Base-by-base conservation (phyloP, 2,888 invertebrate genomes). In the Macaria notata region DNA sequence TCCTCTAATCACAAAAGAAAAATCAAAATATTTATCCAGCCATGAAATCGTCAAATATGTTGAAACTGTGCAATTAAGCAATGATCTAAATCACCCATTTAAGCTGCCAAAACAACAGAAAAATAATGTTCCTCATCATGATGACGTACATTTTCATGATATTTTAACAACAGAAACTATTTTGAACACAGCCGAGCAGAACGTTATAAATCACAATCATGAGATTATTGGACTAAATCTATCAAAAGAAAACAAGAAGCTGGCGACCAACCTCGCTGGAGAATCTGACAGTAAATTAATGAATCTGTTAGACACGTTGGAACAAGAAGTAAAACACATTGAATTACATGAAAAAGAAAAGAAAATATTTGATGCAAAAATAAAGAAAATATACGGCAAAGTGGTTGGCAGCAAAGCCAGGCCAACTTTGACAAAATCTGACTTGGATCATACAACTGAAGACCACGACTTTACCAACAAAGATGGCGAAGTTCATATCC, bases 321-420 rank as follows among this genome's bases (percentile, higher is more conserved):
- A 87, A 63, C 67, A 69, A 69, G 81, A 86, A 78, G 79, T 84
- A 0, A 80, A 79, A 49, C 72, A 83, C 56, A 66, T 81, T 36
- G 72, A 85, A 53, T 59, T 86, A 9, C 69, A 72, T 55, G 73
- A 70, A 3, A 71, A 59, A 4, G 78, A 81, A 59, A 87, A 81
- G 69, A 72, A 82, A 64, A 63, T 84, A 49, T 75, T 87, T 52
- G 81, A 87, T 68, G 76, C 71, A 2, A 88, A 83, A 72, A 75
- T 88, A 19, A 73, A 80, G 54, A 82, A 82, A 73, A 84, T 88
- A 52, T 87, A 87, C 19, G 82, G 74, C 0, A 70, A 66, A 50
- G 63, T 82, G 0, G 66, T 80, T 5, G 76, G 77, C 0, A 73
- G 77, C 0, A 73, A 72, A 46, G 45, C 68, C 9, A 59, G 59